phyloP scores from a whole-genome alignment of 2,797 vertebrate species.

The Amazona finschi region DNA sequence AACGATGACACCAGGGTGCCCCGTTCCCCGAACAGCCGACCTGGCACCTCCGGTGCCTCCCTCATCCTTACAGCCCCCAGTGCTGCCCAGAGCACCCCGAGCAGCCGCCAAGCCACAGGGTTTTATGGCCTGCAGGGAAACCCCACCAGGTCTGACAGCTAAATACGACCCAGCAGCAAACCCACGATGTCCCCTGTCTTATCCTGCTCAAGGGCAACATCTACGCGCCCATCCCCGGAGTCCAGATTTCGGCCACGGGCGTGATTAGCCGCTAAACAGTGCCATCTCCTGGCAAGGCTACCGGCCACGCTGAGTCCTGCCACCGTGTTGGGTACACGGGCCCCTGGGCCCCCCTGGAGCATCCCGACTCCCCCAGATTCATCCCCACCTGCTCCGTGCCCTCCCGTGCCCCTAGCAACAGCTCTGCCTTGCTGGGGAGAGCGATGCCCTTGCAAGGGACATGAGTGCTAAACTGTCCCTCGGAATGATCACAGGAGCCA shows the following conservation, averaged over 20 bases:
- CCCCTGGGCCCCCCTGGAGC: neutral
- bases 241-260: accelerated
- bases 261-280: constrained; percentile 42
- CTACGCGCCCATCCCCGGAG: accelerated
- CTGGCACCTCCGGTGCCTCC: too few species aligned
- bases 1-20: neutral
- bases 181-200: neutral
- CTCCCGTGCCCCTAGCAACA: neutral
- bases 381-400: neutral
- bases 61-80: neutral
- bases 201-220: neutral
- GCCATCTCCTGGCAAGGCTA: constrained; percentile 66
- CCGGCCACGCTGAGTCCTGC: neutral
- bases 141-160: neutral
- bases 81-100: neutral
- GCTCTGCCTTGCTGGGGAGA: neutral
- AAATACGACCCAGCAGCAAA: neutral
- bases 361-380: neutral
- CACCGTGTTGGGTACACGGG: accelerated
- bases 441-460: too few species aligned
- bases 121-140: neutral
- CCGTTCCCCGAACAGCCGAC: neutral
- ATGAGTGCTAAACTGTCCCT: accelerated
- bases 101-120: accelerated
- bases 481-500: accelerated